Base-by-base conservation (phyloP, 2,797 vertebrate species). In the Tinamus major region DNA sequence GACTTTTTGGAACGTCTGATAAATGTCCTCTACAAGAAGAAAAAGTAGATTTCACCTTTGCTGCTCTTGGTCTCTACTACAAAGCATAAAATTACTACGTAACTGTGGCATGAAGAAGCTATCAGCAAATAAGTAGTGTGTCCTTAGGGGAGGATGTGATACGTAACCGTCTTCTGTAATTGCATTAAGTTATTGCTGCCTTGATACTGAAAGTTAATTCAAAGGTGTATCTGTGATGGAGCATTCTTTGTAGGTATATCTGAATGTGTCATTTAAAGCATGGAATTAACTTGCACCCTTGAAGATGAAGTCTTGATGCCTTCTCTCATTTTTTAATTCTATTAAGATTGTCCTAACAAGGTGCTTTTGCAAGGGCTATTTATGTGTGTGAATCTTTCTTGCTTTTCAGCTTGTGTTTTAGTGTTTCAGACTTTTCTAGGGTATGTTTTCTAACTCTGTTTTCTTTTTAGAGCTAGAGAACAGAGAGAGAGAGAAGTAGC, bases 401-500 rank as follows among this genome's bases (percentile, higher is more conserved):
- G 14, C 5, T 7, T 77, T 79, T 64, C 49, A 46, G 53, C 13
- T 71, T 51, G 4, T 35, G 20, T 67, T 14, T 75, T 72, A 63
- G 13, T 61, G 64, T 13, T 41, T 10, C 10, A 19, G 21, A 37
- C 23, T 61, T 10, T 23, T 16, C 17, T 27, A 37, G 37, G 75
- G 58, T 18, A 51, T 9, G 5, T 4, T 3, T 71, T 82, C 46
- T 95, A 75, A 96, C 17, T 5, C 2, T 85, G 2, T 3, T 94
- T 83, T 82, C 31, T 85, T 89, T 68, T 56, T 53, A 99, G 99
- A 19, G 99, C 99, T 63, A 98, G 99, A 35, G 98, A 99, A 77
- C 99, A 99, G 97, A 97, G 98, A 56, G 98, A 99, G 85, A 96
- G 99, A 41, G 99, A 99, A 91, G 91, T 95, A 85, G 99, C 99